Evolutionary conservation across 2,888 invertebrate genomes (phyloP).

Genomic region (Lordiphosa andalusiaca): DNA sequence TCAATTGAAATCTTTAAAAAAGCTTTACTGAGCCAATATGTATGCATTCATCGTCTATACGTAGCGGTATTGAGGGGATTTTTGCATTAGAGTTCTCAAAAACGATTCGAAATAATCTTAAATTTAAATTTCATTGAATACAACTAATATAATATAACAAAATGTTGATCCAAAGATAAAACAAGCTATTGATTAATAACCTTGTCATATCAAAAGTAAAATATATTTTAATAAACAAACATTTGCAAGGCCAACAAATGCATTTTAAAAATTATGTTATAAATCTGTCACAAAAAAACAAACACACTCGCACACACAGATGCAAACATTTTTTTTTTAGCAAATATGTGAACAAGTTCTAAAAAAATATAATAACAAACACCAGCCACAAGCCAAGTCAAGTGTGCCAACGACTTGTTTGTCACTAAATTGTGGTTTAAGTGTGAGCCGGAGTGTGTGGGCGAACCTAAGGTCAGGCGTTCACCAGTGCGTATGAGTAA

Average conservation of each 20-base stretch:
- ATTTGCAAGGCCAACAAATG: conserved; percentile 28
- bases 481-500: conserved; percentile 69
- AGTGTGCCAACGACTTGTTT: conserved; percentile 63
- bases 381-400: conserved; percentile 30
- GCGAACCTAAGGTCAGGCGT: conserved; percentile 58
- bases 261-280: conserved; percentile 19
- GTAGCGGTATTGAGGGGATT: no score
- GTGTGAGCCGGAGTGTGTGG: conserved; percentile 44
- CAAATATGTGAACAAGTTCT: conserved; percentile 50
- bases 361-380: conserved; percentile 27
- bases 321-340: not conserved
- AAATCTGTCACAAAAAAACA: conserved; percentile 14
- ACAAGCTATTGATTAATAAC: not conserved
- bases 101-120: no score
- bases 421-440: conserved; percentile 41
- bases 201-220: not conserved
- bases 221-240: not conserved
- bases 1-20: no score
- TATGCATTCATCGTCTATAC: no score
- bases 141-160: no score
- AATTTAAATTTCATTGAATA: no score
- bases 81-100: no score
- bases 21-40: no score
- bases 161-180: no score
- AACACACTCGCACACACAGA: conserved; percentile 10